Base-by-base conservation (phyloP, 2,888 invertebrate genomes). In the Thymelicus sylvestris region DNA sequence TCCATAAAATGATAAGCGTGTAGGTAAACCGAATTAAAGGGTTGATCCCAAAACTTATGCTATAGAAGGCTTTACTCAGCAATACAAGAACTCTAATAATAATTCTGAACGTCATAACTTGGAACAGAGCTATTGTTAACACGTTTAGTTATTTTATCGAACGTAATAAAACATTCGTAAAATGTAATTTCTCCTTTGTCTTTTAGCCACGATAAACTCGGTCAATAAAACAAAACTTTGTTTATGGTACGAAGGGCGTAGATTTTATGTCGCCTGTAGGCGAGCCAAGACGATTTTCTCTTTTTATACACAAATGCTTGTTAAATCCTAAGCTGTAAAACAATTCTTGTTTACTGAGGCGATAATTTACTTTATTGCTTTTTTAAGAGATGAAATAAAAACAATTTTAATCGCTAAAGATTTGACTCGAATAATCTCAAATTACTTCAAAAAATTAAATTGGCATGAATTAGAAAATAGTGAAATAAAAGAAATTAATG, bases 161-260 rank as follows among this genome's bases (percentile, higher is more conserved):
- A 24, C 24, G 12, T 55, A 19, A 55, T 55, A 55, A 55, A 55
- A 55, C 24, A 55, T 55, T 55, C 55, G 55, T 55, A 24, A 55
- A 55, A 24, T 55, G 55, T 55, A 55, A 55, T 55, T 55, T 55
- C 19, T 55, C 55, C 24, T 55, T 55, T 55, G 55, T 55, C 55
- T 55, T 10, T 24, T 55, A 55, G 24, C 55, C 55, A 24, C 24
- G 55, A 24, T 55, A 19, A 55, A 55, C 12, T 55, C 24, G 8
- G 55, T 12, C 55, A 55, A 24, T 55, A 48, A 50, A 63, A 31
- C 63, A 63, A 50, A 48, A 48, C 48, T 63, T 31, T n/a, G 39
- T 63, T 69, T 69, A 63, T 47, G 63, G 44, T 57, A 19, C 67
- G 57, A 68, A 62, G 47, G 38, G 44, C 38, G 50, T 31, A 31